Evolutionary conservation across 2,113 vertebrate species (phyloP).

Genomic region (Centropus unirufus): DNA sequence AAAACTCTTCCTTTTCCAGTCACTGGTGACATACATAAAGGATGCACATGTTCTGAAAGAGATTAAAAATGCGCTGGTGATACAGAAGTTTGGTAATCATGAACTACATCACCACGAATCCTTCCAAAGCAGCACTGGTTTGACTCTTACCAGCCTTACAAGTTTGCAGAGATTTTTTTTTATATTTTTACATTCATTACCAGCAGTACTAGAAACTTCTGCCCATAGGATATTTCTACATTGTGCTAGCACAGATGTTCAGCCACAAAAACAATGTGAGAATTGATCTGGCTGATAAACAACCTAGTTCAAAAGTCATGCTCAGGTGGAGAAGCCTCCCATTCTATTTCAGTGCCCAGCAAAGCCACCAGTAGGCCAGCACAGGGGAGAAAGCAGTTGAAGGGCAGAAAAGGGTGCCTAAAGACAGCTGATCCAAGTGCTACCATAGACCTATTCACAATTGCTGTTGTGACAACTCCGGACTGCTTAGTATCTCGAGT

Average conservation of each 20-base stretch:
- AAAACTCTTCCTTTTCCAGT: background rate
- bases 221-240: background rate
- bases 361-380: background rate
- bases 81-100: background rate
- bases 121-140: background rate
- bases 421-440: background rate
- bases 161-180: background rate
- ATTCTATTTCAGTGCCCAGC: background rate
- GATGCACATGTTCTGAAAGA: background rate
- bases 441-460: background rate
- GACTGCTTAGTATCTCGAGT: background rate
- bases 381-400: background rate
- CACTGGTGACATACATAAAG: background rate
- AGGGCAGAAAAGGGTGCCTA: background rate
- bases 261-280: background rate
- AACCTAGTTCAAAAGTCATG: background rate
- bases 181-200: background rate
- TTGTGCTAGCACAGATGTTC: background rate
- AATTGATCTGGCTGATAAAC: background rate
- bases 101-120: background rate
- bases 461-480: background rate
- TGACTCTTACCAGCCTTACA: background rate
- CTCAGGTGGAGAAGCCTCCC: background rate
- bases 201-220: background rate
- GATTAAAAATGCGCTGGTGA: background rate